Evolutionary conservation across 2,797 vertebrate genomes (phyloP), one percentile per base, ranked within the genome.

Genomic region (Coregonus sp.): DNA sequence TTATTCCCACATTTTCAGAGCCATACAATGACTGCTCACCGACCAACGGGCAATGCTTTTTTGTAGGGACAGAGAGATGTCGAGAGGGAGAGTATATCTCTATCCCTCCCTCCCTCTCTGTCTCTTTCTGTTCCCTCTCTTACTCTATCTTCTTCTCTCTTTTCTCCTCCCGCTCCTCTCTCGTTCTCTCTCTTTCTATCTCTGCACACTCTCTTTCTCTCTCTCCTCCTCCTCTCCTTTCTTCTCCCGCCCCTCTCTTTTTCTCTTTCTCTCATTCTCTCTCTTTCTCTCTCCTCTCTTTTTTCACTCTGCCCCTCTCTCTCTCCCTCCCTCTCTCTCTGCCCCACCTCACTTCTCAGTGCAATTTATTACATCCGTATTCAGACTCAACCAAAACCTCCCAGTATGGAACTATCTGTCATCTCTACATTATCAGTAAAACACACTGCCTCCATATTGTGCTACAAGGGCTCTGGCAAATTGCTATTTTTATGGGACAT

Each of bases 1-100:
- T 97, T 96, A 96, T 96, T 96, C 95, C 95, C 95, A 93, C 95
- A 94, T 96, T 96, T 96, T 95, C 95, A 95, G 95, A 93, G 94
- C 89, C 7, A 94, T 94, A 92, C 95, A 96, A 96, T 95, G 95
- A 95, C 92, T 92, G 94, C 93, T 89, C 90, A 94, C 95, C 51
- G 87, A 92, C 31, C 4, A 3, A 63, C 59, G 15, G 7, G 59
- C 91, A 91, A 94, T 93, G 95, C 93, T 92, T 93, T 93, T 94
- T 88, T 81, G 85, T 79, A 84, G 88, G 85, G 87, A 47, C n/a
- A 69, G 74, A 33, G 91, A 89, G 91, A 93, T 92, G 90, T 87
- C 88, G 90, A 93, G 92, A 94, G 91, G 94, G 81, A 87, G 90
- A 94, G 93, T 91, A 92, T 91, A 89, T 92, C 93, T 85, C 86